These are phyloP conservation scores for Phyllotreta striolata DNA, from an alignment of 2,888 invertebrate species.

Conservation along the genomic window DNA sequence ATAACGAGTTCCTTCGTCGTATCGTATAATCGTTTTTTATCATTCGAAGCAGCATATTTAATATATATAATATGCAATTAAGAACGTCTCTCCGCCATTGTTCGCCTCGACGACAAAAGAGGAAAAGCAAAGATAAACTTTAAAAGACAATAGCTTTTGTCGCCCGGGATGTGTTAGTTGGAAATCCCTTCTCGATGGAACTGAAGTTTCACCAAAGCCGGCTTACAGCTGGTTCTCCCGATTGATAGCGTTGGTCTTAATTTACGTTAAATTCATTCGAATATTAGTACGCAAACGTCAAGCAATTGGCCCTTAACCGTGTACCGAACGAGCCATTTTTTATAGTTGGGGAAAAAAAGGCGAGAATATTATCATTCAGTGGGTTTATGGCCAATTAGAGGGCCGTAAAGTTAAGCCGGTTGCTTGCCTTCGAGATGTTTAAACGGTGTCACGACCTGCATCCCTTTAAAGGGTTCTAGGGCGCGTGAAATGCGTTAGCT, in stretches of 20 bases:
- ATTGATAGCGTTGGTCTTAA: not conserved
- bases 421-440: constrained; percentile 38
- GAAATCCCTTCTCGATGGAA: constrained; percentile 47
- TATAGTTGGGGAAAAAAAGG: too few relatives aligned
- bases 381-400: constrained; percentile 22
- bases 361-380: too few relatives aligned
- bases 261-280: too few relatives aligned
- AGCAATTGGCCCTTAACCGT: too few relatives aligned
- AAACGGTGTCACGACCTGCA: constrained; percentile 49
- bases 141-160: constrained; percentile 55
- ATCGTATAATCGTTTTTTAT: constrained; percentile 43
- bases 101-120: constrained; percentile 48
- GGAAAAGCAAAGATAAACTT: constrained; percentile 55
- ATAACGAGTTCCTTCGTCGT: constrained; percentile 48
- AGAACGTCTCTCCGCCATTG: constrained; percentile 54
- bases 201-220: constrained; percentile 10
- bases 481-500: too few relatives aligned
- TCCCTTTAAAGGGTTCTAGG: constrained; percentile 38
- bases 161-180: constrained; percentile 49
- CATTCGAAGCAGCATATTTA: constrained; percentile 54
- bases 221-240: constrained; percentile 2
- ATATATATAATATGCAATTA: constrained; percentile 57
- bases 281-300: too few relatives aligned
- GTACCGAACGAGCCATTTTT: too few relatives aligned
- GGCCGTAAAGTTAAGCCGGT: constrained; percentile 22